phyloP scores from a whole-genome alignment of 1,140 invertebrate species.

The Nomia melanderi region DNA sequence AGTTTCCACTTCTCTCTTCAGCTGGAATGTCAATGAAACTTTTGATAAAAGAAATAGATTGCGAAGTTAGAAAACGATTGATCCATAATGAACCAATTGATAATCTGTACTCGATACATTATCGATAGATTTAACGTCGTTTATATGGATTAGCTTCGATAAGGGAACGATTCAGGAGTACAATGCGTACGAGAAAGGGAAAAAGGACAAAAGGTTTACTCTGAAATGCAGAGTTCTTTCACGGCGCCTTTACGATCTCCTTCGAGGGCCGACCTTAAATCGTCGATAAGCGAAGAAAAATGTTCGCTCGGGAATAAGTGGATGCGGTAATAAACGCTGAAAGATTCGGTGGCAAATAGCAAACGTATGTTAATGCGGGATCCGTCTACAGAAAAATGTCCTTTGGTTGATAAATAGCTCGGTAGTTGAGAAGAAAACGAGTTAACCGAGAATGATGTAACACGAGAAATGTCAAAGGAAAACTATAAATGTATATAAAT shows the following conservation, averaged over 20 bases:
- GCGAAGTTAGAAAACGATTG: not conserved
- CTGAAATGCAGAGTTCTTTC: not conserved
- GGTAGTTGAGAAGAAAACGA: too few relatives aligned
- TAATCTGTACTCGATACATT: not conserved
- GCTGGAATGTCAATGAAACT: too few relatives aligned
- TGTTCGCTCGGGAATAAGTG: not conserved
- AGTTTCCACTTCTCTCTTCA: too few relatives aligned
- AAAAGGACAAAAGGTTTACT: not conserved
- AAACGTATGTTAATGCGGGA: not conserved
- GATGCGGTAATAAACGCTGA: not conserved
- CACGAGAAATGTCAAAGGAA: too few relatives aligned
- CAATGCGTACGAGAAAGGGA: not conserved
- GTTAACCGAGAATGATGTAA: too few relatives aligned
- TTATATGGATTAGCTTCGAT: not conserved
- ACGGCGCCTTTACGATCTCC: not conserved
- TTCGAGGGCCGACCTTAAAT: not conserved
- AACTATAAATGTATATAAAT: too few relatives aligned
- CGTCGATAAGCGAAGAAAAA: constrained; percentile 8
- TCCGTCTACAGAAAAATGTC: not conserved
- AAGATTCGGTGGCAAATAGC: not conserved
- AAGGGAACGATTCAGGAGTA: not conserved
- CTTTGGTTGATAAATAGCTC: too few relatives aligned
- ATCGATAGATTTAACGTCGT: not conserved
- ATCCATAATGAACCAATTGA: not conserved
- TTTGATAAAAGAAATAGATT: too few relatives aligned